These are phyloP conservation scores for Drosophila lutescens DNA, from an alignment of 2,888 invertebrate species.

Conservation along the genomic window DNA sequence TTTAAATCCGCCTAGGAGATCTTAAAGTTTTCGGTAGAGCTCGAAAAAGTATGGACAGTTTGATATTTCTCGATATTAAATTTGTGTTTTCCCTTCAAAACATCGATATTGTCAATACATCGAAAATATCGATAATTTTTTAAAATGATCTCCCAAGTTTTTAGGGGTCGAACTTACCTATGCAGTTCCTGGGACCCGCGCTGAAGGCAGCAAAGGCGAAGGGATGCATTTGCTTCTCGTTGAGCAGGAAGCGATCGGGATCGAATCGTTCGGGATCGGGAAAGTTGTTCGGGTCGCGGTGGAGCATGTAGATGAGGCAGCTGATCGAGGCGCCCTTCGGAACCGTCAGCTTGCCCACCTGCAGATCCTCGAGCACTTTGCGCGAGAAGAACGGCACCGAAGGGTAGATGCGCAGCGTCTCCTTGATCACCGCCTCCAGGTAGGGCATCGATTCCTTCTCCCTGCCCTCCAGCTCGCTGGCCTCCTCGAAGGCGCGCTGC, in stretches of 20 bases:
- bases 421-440: conserved; percentile 86
- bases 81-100: too few relatives aligned
- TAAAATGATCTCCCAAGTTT: too few relatives aligned
- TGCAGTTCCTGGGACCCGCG: conserved; percentile 83
- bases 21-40: too few relatives aligned
- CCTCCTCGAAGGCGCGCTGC: conserved; percentile 84
- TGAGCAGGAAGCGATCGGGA: conserved; percentile 81
- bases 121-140: too few relatives aligned
- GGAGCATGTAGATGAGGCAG: conserved; percentile 84
- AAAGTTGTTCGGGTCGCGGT: conserved; percentile 85
- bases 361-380: conserved; percentile 83
- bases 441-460: conserved; percentile 85
- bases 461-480: conserved; percentile 80
- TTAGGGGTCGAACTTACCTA: conserved; percentile 58
- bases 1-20: too few relatives aligned
- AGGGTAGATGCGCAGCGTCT: conserved; percentile 86
- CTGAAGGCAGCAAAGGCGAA: conserved; percentile 83
- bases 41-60: too few relatives aligned
- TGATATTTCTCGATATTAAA: too few relatives aligned
- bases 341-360: conserved; percentile 82
- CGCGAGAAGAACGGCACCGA: conserved; percentile 85
- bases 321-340: conserved; percentile 84
- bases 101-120: too few relatives aligned
- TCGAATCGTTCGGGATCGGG: conserved; percentile 84
- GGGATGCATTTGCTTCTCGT: conserved; percentile 77